Conservation (phyloP, 30 jellyfish, hydroid and myxozoan genomes). For the Chrysaora quinquecirrha region DNA sequence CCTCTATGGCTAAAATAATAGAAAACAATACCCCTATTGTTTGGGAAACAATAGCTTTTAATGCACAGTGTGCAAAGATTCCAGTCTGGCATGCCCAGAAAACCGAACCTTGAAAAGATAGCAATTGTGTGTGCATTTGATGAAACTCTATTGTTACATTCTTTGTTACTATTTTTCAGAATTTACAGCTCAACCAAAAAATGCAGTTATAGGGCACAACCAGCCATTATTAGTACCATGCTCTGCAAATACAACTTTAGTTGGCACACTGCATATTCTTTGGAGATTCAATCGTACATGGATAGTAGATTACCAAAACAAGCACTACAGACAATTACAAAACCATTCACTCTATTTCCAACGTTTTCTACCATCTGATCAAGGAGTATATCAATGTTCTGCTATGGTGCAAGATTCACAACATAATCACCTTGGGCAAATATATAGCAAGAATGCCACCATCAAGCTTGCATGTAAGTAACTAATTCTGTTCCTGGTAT, state of each 20-base stretch:
- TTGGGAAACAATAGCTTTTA: too few relatives aligned
- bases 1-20: too few relatives aligned
- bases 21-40: too few relatives aligned
- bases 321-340: conserved; percentile 55
- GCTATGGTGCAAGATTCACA: conserved; percentile 39
- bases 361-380: conserved; percentile 56
- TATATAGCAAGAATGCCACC: conserved; percentile 64
- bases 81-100: not conserved
- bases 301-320: conserved; percentile 56
- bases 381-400: conserved; percentile 78
- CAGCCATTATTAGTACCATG: conserved; percentile 54
- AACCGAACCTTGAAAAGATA: not conserved
- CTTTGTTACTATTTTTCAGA: conserved; percentile 5
- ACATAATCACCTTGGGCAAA: conserved; percentile 55
- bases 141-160: not conserved
- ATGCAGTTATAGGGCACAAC: conserved; percentile 37
- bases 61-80: not conserved
- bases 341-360: conserved; percentile 69
- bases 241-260: conserved; percentile 53
- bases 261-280: conserved; percentile 51
- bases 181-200: conserved; percentile 38
- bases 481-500: not conserved
- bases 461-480: conserved; percentile 73
- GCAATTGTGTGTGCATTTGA: not conserved
- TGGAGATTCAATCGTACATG: conserved; percentile 67